Base-by-base conservation (phyloP, 2,888 invertebrate species). In the Andrena dorsata region DNA sequence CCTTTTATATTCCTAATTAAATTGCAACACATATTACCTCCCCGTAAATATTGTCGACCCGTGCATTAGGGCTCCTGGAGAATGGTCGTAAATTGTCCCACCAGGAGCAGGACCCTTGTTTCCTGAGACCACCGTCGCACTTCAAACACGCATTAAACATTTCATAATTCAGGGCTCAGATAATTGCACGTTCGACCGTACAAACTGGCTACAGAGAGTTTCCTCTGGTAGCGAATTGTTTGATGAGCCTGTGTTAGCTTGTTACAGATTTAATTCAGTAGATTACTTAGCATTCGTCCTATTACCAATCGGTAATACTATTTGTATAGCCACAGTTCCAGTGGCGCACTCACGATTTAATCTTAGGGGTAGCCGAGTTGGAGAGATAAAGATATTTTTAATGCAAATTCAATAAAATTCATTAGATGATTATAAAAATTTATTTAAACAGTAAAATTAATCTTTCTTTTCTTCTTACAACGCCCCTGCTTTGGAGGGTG, bases 141-240 rank as follows among this genome's bases (percentile, higher is more conserved):
- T 75, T 63, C 66, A 68, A 78, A 63, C 53, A 53, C 68, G 53
- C 78, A 68, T 78, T 78, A 68, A 75, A 68, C 68, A 63, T 68
- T 78, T 66, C 51, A 78, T 78, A 75, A 77, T 77, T 75, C 75
- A 66, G 51, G n/a, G 13, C 35, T 60, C n/a, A 35, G 47, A 66
- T 77, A 78, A 75, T 75, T 66, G n/a, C 49, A 10, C 26, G 66
- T 74, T 74, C 30, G 30, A 16, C 10, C n/a, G 20, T 47, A 6
- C 23, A 51, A 56, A 53, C 28, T n/a, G 47, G 16, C 51, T 10
- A 5, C 47, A 30, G 16, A 2, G 10, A 16, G n/a, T 64, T 56
- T 20, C 41, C 13, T 16, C 41, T 41, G 41, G 16, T 16, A 41
- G 23, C 2, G 58, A 41, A 58, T 13, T 16, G 16, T 41, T 41